Base-by-base conservation (phyloP, 2,888 invertebrate genomes). In the Tipula confusa region DNA sequence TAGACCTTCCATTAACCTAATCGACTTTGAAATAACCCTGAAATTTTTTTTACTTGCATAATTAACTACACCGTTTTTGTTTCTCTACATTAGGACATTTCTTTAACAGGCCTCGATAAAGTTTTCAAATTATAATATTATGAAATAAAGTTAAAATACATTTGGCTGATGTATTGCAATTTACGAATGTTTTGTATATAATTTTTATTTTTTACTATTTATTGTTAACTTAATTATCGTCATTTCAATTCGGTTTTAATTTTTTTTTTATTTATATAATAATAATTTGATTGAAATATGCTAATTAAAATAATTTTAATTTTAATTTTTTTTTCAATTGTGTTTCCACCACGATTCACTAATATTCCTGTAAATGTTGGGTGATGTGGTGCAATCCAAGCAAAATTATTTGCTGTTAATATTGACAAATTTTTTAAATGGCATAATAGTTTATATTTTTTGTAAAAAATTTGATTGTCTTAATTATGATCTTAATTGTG, bases 221-320 rank as follows among this genome's bases (percentile, higher is more conserved):
- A 64, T 64, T 64, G 64, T 64, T 64, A 64, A 64, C 64, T 64
- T 64, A 64, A 64, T 64, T 64, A 64, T 64, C 64, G 64, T 64
- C 64, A 64, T 64, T 64, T 64, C 64, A 64, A 64, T 64, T 64
- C 64, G 18, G 24, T 64, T 64, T 24, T 24, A 64, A 24, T 64
- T 64, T 18, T 64, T 64, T 64, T 24, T 7, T 64, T 43, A 24
- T 38, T 7, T 13, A 64, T 64, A 64, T 43, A n/a, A n/a, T 36
- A 38, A 38, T 38, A 38, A 1, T 38, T 38, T 38, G 36, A 38
- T 9, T 33, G 33, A 36, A 36, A 36, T 36, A 36, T 36, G 36
- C 9, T 36, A 36, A n/a, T 43, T 43, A 13, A 64, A 64, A 64
- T 64, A 18, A 24, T 64, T 64, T 33, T 33, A 24, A 24, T 64